Evolutionary conservation across 1,140 invertebrate species (phyloP).

Genomic region (Ostrea denselamellosa): DNA sequence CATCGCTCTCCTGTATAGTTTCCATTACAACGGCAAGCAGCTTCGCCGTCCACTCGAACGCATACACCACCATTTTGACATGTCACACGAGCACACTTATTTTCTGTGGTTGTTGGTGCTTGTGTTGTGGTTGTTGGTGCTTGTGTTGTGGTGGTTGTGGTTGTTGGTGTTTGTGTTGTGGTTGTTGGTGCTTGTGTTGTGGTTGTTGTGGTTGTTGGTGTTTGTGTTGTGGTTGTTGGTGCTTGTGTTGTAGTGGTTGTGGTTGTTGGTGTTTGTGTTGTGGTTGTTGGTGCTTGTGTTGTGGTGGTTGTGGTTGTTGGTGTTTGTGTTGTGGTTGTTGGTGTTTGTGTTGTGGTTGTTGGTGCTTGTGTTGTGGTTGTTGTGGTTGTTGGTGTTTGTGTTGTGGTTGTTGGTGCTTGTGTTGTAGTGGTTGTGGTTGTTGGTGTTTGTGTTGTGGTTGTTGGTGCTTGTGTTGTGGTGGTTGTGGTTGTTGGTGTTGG

Average conservation of each 20-base stretch:
- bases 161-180: neutral
- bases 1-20: neutral
- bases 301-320: neutral
- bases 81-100: neutral
- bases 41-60: neutral
- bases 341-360: neutral
- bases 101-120: neutral
- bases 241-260: neutral
- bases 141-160: neutral
- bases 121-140: neutral
- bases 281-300: neutral
- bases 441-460: neutral
- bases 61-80: constrained; percentile 4
- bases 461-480: neutral
- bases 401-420: neutral
- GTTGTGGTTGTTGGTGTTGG: neutral
- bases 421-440: neutral
- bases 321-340: neutral
- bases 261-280: neutral
- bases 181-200: neutral
- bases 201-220: neutral
- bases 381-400: neutral
- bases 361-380: neutral
- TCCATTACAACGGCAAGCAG: neutral
- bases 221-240: neutral